Conservation (phyloP, 1,140 invertebrate genomes). For the Artemia franciscana region DNA sequence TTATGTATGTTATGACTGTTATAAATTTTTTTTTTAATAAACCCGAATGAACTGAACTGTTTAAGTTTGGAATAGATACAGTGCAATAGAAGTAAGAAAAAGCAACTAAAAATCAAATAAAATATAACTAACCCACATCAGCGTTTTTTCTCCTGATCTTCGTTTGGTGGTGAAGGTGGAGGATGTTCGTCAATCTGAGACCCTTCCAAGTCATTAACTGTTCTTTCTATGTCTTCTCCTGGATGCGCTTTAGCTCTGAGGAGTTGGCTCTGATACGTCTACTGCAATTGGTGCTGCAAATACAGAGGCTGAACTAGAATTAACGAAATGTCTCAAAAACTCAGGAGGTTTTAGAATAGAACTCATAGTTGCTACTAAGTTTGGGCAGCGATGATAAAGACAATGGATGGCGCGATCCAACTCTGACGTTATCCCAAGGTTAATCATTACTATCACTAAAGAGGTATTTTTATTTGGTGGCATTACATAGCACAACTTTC, state of each 20-base stretch:
- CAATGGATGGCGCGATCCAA: constrained; percentile 56
- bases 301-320: constrained; percentile 17
- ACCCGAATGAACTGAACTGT: too few species aligned
- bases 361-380: constrained; percentile 54
- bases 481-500: constrained; percentile 1
- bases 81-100: neutral
- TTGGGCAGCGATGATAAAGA: constrained; percentile 56
- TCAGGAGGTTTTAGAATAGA: constrained; percentile 58
- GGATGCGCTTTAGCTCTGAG: constrained; percentile 29
- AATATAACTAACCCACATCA: constrained; percentile 8
- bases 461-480: constrained; percentile 3
- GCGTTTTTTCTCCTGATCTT: constrained; percentile 11
- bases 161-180: too few species aligned
- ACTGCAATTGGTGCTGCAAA: neutral
- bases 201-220: constrained; percentile 31
- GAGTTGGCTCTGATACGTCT: neutral
- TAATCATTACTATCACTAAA: constrained; percentile 46
- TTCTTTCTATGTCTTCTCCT: constrained; percentile 37
- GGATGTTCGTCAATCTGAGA: constrained; percentile 15
- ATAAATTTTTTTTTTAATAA: too few species aligned
- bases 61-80: constrained; percentile 7
- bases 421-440: constrained; percentile 56
- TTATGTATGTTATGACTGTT: too few species aligned
- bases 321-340: constrained; percentile 51
- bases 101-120: constrained; percentile 1